These are phyloP conservation scores for Heteropelma amictum DNA, from an alignment of 2,888 invertebrate species.

Conservation along the genomic window DNA sequence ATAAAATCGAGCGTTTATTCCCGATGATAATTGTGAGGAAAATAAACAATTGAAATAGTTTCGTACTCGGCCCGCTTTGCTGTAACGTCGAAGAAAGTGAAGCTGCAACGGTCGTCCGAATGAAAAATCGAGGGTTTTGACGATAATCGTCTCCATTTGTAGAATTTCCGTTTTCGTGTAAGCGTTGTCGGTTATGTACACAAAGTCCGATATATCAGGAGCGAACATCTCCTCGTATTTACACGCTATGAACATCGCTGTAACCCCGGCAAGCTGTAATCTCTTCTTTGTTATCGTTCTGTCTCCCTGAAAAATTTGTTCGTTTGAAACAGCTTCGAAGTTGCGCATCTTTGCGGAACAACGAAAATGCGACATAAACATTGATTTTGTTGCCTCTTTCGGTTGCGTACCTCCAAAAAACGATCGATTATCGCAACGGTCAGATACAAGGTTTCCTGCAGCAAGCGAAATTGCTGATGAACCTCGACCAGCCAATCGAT, in stretches of 20 bases:
- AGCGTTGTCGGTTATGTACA: conserved; percentile 93
- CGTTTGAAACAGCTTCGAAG: not conserved
- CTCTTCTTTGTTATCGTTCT: conserved; percentile 83
- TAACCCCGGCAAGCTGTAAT: conserved; percentile 93
- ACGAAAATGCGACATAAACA: not conserved
- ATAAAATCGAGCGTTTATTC: not conserved
- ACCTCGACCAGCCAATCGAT: conserved; percentile 97
- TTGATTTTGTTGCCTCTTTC: no score
- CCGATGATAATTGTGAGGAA: not conserved
- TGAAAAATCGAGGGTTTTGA: conserved; percentile 87
- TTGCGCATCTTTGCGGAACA: not conserved
- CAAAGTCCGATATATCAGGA: conserved; percentile 92
- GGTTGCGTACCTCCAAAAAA: conserved; percentile 86
- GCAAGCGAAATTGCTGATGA: conserved; percentile 89
- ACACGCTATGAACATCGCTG: conserved; percentile 93
- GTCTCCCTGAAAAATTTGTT: conserved; percentile 79
- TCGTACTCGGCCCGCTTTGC: conserved; percentile 79
- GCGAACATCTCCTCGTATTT: conserved; percentile 97
- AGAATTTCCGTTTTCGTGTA: conserved; percentile 89
- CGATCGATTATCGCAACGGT: conserved; percentile 93
- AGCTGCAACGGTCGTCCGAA: conserved; percentile 92
- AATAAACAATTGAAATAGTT: not conserved
- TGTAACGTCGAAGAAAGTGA: conserved; percentile 91
- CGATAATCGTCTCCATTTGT: conserved; percentile 89
- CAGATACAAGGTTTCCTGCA: conserved; percentile 93